Base-by-base conservation (phyloP, 2,113 vertebrate genomes). In the Holacanthus passer region DNA sequence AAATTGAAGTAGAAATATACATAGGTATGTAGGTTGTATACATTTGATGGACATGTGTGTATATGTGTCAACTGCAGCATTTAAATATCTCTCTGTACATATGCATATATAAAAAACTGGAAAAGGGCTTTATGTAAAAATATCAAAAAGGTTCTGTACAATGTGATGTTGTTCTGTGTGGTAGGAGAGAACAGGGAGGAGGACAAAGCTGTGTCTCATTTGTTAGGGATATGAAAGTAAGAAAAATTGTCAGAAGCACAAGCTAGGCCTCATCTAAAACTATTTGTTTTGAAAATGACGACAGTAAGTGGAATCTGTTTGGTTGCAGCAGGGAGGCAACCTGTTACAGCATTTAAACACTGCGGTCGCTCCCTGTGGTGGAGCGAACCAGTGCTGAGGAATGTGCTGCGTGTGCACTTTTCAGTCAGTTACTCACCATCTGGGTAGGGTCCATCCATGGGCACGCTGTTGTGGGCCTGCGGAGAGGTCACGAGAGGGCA, bases 351-450 rank as follows among this genome's bases (percentile, higher is more conserved):
- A 45, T 10, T 29, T 55, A 64, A 16, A n/a, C 24, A 39, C 64
- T 67, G 71, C 8, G n/a, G 55, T 53, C 29, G 17, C 62, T 60
- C 53, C 45, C 60, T 53, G 50, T 47, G 73, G 59, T 71, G 56
- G 52, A 83, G 75, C 64, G 81, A 89, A 71, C 59, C 29, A 8
- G 29, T 45, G 67, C 24, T 27, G 74, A 79, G 81, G 79, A 93
- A 91, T 87, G 84, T 84, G 87, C 81, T 60, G 58, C 1, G n/a
- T 78, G 77, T 65, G 83, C 85, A 92, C 85, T 89, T 90, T 89
- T 81, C 69, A 78, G 62, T 20, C 59, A 74, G 74, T 35, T 82
- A 92, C 94, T 93, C 78, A 96, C 95, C 95, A 12, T 94, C 94
- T 56, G 16, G 0, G 60, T 89, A 93, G 6, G 22, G 52, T 56